Evolutionary conservation across 1,140 invertebrate genomes (phyloP), one percentile per base, ranked within the genome.

Genomic region (Sycobia sp.): DNA sequence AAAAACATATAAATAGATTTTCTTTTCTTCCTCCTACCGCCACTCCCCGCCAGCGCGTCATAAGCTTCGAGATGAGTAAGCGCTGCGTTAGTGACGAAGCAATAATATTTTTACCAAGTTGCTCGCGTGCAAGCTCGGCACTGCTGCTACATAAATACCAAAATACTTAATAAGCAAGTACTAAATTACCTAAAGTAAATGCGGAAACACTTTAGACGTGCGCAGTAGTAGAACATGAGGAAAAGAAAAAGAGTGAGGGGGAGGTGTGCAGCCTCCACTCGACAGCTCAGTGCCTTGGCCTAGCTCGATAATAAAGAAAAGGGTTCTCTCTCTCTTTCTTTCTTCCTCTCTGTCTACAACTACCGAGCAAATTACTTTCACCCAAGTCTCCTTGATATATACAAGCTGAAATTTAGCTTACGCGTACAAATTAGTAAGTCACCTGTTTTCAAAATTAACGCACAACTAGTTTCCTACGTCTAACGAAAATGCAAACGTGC

Each of bases 121-220:
- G 46, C 22, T 32, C 0, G 16, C 13, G 34, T 25, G 20, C 16
- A 9, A 16, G 18, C n/a, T n/a, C n/a, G n/a, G n/a, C n/a, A n/a
- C n/a, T n/a, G 39, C 49, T 61, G 47, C 49, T 54, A 62, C 60
- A 56, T 62, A 62, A 62, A 62, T 62, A 62, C 60, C 34, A 56
- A 56, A 62, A 62, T 50, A 63, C 54, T 63, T 63, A 63, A 63
- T 63, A 63, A 63, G 46, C 61, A 57, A 57, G 61, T 43, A 63
- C 50, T 63, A 63, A 63, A 63, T 63, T 57, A 63, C 54, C 54
- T 51, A 63, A 63, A 63, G 61, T 57, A 57, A 63, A 63, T 47
- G 61, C 61, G 61, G 53, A 63, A 63, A 63, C 54, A 57, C 61
- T 63, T 62, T 55, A 49, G 53, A 2, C 29, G 36, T 53, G 53